Evolutionary conservation across 2,797 vertebrate species (phyloP), one percentile per base, ranked within the genome.

Genomic region (Apodemus agrarius): DNA sequence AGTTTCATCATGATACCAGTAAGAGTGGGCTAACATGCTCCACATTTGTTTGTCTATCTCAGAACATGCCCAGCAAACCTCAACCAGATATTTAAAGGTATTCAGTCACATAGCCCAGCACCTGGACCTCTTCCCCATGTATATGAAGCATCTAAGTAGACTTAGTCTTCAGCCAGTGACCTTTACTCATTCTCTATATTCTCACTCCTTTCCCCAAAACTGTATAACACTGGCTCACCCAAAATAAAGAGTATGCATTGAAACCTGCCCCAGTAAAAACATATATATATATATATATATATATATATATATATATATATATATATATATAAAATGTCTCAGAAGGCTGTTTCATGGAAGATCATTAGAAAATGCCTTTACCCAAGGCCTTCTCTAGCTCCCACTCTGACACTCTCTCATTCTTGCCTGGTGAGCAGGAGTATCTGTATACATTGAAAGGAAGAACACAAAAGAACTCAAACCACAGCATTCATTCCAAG

Each of bases 321-420:
- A 49, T 49, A 49, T 49, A 49, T 49, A 49, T 4, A 49, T 4
- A n/a, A 0, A 69, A 14, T 13, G 11, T 69, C 34, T 69, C 67
- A 69, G 14, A 69, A 31, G 19, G 67, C 16, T 69, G 0, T 19
- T 69, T n/a, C 34, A 69, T n/a, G 31, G 67, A 69, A 69, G 34
- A 19, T 7, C 34, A 69, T n/a, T 6, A 69, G 67, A 69, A 31
- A 69, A 69, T 17, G 6, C 14, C 16, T n/a, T 69, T 19, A 6
- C 6, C 6, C n/a, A 34, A 34, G 2, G 34, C 14, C 16, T 16
- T 14, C 17, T 37, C 34, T 34, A 16, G 13, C 67, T 37, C 17
- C 0, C 7, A 3, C 3, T n/a, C 17, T 37, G 16, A 6, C 7
- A 19, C n/a, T 37, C n/a, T 10, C 17, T 72, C 67, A n/a, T 72